Evolutionary conservation across 2,797 vertebrate species (phyloP).

Genomic region (Bradypodion ventrale): DNA sequence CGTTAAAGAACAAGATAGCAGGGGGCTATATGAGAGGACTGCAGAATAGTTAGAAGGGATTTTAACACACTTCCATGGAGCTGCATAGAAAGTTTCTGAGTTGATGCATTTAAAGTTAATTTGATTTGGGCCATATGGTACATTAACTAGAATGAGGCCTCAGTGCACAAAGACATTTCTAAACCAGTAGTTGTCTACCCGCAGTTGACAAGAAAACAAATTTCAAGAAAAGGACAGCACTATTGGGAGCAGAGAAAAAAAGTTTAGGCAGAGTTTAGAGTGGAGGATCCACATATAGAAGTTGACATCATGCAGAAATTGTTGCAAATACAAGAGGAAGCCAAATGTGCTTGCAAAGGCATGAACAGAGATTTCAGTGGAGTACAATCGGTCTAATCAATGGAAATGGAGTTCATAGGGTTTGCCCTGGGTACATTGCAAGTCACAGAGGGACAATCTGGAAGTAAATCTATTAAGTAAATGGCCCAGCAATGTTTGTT

Average conservation of each 20-base stretch:
- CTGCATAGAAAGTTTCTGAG: constrained; percentile 15
- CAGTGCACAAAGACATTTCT: constrained; percentile 38
- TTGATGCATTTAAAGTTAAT: constrained; percentile 44
- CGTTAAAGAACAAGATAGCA: neutral
- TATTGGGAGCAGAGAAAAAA: constrained; percentile 25
- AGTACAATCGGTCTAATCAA: constrained; percentile 24
- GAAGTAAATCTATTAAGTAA: constrained; percentile 25
- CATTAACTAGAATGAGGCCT: constrained; percentile 28
- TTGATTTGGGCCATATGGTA: constrained; percentile 37
- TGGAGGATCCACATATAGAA: constrained; percentile 17
- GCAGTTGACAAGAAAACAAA: constrained; percentile 31
- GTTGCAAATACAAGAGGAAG: neutral
- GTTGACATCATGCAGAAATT: constrained; percentile 10
- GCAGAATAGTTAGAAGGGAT: neutral
- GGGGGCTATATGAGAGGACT: neutral
- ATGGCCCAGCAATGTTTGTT: constrained; percentile 19
- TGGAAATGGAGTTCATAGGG: constrained; percentile 15
- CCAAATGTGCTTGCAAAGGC: constrained; percentile 27
- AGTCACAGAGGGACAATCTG: constrained; percentile 19
- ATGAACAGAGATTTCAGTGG: constrained; percentile 34
- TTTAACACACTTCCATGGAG: neutral
- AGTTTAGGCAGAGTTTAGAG: constrained; percentile 17
- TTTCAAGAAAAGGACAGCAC: constrained; percentile 31
- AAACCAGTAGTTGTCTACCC: constrained; percentile 34
- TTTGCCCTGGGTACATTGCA: neutral